These are phyloP conservation scores for Tachycineta bicolor DNA, from an alignment of 2,113 vertebrate genomes.

Conservation along the genomic window DNA sequence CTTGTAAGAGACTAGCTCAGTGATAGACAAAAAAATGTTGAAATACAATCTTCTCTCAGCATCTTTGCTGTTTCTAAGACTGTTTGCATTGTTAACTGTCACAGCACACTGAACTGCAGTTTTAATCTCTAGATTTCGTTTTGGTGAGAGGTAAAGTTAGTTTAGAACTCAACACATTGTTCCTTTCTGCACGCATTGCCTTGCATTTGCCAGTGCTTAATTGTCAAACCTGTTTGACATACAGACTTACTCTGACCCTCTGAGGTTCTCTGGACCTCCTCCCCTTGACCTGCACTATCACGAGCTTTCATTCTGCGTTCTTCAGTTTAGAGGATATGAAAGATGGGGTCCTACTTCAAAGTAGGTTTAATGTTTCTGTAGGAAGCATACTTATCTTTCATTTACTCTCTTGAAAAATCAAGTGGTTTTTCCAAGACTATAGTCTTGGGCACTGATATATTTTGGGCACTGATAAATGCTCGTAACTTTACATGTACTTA, in stretches of 20 bases:
- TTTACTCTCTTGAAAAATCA: neutral
- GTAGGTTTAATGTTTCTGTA: neutral
- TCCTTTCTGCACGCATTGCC: neutral
- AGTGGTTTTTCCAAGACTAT: neutral
- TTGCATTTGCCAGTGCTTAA: neutral
- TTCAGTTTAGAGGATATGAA: neutral
- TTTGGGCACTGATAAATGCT: neutral
- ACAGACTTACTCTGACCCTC: neutral
- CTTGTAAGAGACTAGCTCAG: neutral
- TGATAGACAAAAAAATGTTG: neutral
- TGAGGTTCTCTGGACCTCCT: neutral
- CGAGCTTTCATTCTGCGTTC: neutral
- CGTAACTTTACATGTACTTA: neutral
- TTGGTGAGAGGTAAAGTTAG: neutral
- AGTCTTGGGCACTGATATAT: no score
- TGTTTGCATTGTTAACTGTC: neutral
- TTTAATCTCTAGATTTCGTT: neutral
- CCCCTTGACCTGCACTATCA: neutral
- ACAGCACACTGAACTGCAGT: neutral
- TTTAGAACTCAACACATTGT: neutral
- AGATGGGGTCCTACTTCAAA: neutral
- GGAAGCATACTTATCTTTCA: neutral
- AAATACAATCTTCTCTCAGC: neutral
- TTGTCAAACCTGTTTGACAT: neutral
- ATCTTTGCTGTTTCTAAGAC: neutral